phyloP scores from a whole-genome alignment of 1,140 invertebrate species.

The Solenopsis invicta region DNA sequence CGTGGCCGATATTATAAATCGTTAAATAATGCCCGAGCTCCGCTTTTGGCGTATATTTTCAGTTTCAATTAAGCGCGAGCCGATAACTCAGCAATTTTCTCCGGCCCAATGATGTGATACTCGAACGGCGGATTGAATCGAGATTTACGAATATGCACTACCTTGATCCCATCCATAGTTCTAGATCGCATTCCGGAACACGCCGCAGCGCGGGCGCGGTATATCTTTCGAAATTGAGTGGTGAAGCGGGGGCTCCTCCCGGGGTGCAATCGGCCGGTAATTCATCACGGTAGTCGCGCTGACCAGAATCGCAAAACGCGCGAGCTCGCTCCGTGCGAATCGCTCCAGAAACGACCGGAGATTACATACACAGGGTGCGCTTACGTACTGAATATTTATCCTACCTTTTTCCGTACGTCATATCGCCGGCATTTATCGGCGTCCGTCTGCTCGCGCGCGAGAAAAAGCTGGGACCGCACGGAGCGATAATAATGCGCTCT shows the following conservation, averaged over 20 bases:
- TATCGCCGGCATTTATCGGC: neutral
- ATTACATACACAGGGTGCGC: constrained; percentile 9
- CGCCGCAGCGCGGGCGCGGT: constrained; percentile 35
- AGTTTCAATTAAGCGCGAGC: constrained; percentile 42
- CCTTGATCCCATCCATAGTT: constrained; percentile 43
- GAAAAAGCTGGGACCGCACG: neutral
- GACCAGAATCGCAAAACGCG: constrained; percentile 56
- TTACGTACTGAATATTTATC: constrained; percentile 56
- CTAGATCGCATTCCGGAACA: constrained; percentile 37
- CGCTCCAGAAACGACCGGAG: constrained; percentile 5
- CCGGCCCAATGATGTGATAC: constrained; percentile 44
- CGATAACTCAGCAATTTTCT: constrained; percentile 55
- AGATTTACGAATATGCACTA: constrained; percentile 51
- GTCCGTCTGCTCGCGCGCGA: neutral
- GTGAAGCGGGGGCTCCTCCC: constrained; percentile 40
- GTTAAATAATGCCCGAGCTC: constrained; percentile 12
- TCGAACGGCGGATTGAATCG: constrained; percentile 39
- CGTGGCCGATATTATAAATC: neutral
- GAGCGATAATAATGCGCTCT: constrained; percentile 15
- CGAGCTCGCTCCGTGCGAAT: constrained; percentile 12
- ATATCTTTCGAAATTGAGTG: constrained; percentile 65
- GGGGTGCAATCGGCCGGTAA: constrained; percentile 40
- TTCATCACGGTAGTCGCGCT: constrained; percentile 54
- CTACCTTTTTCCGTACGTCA: neutral
- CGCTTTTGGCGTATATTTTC: constrained; percentile 20